These are phyloP conservation scores for Suncus etruscus DNA, from an alignment of 2,113 vertebrate species.

Conservation along the genomic window DNA sequence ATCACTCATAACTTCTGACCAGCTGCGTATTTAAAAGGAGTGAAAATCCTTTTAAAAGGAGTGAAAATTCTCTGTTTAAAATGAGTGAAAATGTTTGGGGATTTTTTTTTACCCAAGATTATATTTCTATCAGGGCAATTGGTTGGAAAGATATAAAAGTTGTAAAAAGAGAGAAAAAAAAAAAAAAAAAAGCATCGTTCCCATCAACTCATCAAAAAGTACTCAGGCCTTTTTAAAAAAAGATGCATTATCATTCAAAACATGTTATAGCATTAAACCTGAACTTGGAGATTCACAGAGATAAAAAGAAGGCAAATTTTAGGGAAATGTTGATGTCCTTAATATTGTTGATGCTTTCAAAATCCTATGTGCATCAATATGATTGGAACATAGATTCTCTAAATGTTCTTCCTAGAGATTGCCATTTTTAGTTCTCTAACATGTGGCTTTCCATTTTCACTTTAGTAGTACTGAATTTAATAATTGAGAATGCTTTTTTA, in stretches of 20 bases:
- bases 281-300: constrained; percentile 53
- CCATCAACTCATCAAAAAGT: constrained; percentile 67
- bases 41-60: background rate
- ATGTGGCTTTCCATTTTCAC: background rate
- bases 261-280: constrained; percentile 52
- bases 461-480: constrained; percentile 8
- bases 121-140: constrained; percentile 63
- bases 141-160: constrained; percentile 63
- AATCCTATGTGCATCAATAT: background rate
- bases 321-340: constrained; percentile 60
- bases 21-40: constrained; percentile 31
- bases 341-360: constrained; percentile 39
- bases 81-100: too few species aligned
- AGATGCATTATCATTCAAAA: constrained; percentile 57
- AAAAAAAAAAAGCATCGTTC: constrained; percentile 64
- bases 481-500: background rate
- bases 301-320: constrained; percentile 42
- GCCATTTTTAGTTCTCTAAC: background rate
- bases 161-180: constrained; percentile 45
- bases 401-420: background rate
- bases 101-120: constrained; percentile 11
- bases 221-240: constrained; percentile 61
- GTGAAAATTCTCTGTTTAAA: background rate
- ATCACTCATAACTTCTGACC: background rate
- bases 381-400: background rate